Conservation (phyloP, 2,113 vertebrate species). For the Psilopsiagon aurifrons region DNA sequence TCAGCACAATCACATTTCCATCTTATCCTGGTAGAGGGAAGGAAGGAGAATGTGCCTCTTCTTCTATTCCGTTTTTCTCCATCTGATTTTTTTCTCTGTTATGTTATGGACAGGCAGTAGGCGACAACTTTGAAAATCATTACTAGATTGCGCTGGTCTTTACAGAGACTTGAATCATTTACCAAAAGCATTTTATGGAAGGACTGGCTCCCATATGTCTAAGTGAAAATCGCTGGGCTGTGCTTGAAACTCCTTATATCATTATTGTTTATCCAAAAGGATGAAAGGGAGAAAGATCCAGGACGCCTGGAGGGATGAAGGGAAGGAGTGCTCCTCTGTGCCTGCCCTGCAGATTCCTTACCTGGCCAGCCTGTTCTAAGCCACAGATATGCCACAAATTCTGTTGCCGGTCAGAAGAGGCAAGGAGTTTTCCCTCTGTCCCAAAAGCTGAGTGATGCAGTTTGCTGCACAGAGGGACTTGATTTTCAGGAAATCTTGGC, state of each 20-base stretch:
- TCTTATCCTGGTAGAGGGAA: neutral
- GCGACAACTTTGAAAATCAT: neutral
- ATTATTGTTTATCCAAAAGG: constrained; percentile 31
- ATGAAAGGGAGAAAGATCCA: constrained; percentile 38
- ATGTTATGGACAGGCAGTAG: neutral
- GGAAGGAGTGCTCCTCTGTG: neutral
- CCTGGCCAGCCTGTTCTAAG: neutral
- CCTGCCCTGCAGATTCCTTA: neutral
- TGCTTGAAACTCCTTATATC: constrained; percentile 7
- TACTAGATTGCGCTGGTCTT: neutral
- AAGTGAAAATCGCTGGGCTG: neutral
- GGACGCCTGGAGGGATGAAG: constrained; percentile 20
- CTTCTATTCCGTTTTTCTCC: neutral
- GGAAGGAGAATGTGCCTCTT: neutral
- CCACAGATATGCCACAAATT: neutral
- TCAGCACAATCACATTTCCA: neutral
- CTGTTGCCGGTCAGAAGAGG: neutral
- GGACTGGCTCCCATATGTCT: constrained; percentile 32
- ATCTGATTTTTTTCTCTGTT: neutral
- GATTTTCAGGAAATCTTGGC: neutral
- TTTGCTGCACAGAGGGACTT: neutral
- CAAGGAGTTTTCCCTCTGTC: neutral
- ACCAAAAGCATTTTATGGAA: neutral
- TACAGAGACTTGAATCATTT: neutral
- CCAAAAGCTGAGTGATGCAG: neutral